phyloP scores from a whole-genome alignment of 2,888 invertebrate species.

The Lithosia quadra region DNA sequence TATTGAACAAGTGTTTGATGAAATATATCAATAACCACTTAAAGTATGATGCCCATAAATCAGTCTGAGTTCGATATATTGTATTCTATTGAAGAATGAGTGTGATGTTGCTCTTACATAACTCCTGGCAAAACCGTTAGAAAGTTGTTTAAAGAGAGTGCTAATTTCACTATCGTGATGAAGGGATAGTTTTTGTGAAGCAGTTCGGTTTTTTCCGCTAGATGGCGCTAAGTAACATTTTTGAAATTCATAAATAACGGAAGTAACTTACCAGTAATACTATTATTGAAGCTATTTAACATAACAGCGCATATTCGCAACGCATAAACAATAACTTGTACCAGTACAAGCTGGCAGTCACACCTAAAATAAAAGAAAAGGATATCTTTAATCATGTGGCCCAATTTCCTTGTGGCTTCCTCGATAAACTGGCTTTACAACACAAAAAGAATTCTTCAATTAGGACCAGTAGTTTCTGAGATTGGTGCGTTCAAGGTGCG shows the following conservation, averaged over 20 bases:
- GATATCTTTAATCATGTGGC: not conserved
- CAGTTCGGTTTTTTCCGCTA: not conserved
- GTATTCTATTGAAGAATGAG: too few species aligned
- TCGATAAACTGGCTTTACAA: too few species aligned
- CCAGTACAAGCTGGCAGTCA: slow-evolving; percentile 67
- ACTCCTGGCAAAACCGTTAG: too few species aligned
- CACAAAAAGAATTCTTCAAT: too few species aligned
- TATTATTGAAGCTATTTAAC: slow-evolving; percentile 47
- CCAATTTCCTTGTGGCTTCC: too few species aligned
- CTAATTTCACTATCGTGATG: not conserved
- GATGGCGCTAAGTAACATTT: not conserved
- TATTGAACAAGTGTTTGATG: not conserved
- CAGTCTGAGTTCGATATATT: too few species aligned
- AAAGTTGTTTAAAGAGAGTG: not conserved
- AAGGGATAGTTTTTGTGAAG: not conserved
- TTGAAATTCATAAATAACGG: not conserved
- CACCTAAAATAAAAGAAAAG: slow-evolving; percentile 65
- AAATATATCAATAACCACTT: too few species aligned
- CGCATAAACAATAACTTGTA: slow-evolving; percentile 73
- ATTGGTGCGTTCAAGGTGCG: too few species aligned
- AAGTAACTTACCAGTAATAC: slow-evolving; percentile 37
- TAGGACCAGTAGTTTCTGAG: too few species aligned
- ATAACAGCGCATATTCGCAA: slow-evolving; percentile 71
- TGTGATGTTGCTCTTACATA: too few species aligned
- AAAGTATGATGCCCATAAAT: too few species aligned